Evolutionary conservation across 2,113 vertebrate species (phyloP).

Genomic region (Loxodonta africana): DNA sequence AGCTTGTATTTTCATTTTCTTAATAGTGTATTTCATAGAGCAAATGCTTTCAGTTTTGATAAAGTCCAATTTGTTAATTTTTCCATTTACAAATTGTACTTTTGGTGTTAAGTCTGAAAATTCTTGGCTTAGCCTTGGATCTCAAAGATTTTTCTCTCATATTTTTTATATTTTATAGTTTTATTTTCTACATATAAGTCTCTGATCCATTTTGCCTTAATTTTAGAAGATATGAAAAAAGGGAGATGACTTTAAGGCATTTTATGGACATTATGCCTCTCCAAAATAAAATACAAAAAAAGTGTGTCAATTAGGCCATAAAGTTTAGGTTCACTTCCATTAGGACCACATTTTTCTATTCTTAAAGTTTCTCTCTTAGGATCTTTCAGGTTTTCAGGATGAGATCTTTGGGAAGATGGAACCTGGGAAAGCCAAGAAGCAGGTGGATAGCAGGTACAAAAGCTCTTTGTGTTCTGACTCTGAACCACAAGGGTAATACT

Average conservation of each 20-base stretch:
- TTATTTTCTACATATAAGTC: background rate
- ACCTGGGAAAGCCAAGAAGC: background rate
- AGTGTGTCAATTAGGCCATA: background rate
- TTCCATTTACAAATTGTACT: background rate
- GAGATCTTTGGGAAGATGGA: background rate
- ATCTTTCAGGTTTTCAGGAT: background rate
- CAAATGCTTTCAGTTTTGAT: background rate
- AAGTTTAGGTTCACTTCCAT: background rate
- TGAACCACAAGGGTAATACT: background rate
- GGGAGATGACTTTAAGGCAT: background rate
- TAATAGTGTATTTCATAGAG: background rate
- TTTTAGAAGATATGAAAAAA: background rate
- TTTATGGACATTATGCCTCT: slow-evolving; percentile 48
- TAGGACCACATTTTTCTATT: background rate
- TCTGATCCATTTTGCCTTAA: background rate
- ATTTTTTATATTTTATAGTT: background rate
- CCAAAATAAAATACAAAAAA: slow-evolving; percentile 34
- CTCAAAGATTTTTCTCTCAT: background rate
- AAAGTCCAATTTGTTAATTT: background rate
- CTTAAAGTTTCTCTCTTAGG: background rate
- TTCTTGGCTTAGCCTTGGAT: background rate
- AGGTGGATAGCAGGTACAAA: background rate
- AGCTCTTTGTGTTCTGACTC: background rate
- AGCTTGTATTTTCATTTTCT: background rate
- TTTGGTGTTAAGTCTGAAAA: background rate